Evolutionary conservation across 2,113 vertebrate genomes (phyloP).

Genomic region (Opisthocomus hoazin): DNA sequence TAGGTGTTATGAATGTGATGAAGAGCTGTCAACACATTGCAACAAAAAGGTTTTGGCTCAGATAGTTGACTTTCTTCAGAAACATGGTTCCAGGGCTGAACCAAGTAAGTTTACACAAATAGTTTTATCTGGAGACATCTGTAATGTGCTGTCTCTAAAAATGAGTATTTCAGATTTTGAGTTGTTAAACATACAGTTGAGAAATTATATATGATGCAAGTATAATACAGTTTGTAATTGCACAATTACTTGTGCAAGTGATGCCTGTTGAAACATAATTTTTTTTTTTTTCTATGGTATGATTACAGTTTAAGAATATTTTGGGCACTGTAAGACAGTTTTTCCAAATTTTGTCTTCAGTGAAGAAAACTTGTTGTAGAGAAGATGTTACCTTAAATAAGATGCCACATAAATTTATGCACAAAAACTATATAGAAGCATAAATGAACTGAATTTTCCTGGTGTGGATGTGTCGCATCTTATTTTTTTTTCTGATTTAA

Average conservation of each 20-base stretch:
- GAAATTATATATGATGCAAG: not conserved
- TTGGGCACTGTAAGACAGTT: not conserved
- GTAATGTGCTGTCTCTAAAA: not conserved
- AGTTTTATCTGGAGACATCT: not conserved
- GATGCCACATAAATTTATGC: not conserved
- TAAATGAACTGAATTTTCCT: not conserved
- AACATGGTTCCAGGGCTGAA: slow-evolving; percentile 85
- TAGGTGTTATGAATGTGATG: slow-evolving; percentile 97
- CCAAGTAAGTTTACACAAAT: slow-evolving; percentile 79
- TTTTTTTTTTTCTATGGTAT: not conserved
- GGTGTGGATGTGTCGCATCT: not conserved
- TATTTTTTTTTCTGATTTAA: not conserved
- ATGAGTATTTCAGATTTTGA: not conserved
- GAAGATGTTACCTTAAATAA: not conserved
- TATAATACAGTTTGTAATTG: not conserved
- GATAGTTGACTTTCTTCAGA: slow-evolving; percentile 94
- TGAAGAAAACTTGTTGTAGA: not conserved
- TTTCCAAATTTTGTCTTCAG: not conserved
- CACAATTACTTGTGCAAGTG: not conserved
- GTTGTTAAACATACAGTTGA: not conserved
- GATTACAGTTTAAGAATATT: not conserved
- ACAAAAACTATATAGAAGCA: not conserved
- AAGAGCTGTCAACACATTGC: slow-evolving; percentile 92
- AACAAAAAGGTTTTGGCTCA: slow-evolving; percentile 96
- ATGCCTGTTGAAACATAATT: not conserved